Percentiles rank a stretch among this genome's conserved stretches.
Conservation (phyloP, 2,888 invertebrate genomes). For the Apamea anceps region DNA sequence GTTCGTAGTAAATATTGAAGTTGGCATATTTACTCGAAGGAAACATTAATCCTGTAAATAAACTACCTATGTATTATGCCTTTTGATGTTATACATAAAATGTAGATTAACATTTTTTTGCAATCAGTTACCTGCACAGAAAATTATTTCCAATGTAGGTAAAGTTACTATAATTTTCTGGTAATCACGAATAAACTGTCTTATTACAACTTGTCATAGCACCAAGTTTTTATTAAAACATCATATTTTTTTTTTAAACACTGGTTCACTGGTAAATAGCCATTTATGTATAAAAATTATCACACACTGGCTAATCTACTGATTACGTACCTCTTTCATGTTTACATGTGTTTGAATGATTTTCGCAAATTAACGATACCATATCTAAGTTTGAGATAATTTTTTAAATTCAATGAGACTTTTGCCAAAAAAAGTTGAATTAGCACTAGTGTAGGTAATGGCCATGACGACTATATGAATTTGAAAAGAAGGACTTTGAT, state of each 20-base stretch:
- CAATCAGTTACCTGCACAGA: neutral
- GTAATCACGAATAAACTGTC: conserved; percentile 1
- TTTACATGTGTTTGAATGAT: conserved; percentile 25
- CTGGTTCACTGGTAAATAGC: neutral
- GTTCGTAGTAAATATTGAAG: neutral
- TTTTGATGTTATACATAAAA: neutral
- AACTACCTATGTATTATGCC: neutral
- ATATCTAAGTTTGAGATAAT: conserved; percentile 44
- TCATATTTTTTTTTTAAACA: neutral
- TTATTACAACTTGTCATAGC: neutral
- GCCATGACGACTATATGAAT: conserved; percentile 33
- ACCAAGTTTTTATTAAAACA: neutral
- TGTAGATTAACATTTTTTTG: neutral
- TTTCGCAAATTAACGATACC: conserved; percentile 49
- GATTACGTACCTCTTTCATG: conserved; percentile 42
- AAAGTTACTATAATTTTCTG: neutral
- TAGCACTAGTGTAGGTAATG: conserved; percentile 1
- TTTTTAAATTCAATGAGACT: conserved; percentile 34
- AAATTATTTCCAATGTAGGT: neutral
- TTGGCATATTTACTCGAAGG: neutral
- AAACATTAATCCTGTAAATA: neutral
- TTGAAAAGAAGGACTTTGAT: conserved; percentile 2
- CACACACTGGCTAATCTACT: conserved; percentile 39
- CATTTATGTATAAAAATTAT: conserved; percentile 17
- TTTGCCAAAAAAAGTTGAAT: conserved; percentile 28